phyloP scores from a whole-genome alignment of 1,140 invertebrate species.

The Caenorhabditis brenneri region DNA sequence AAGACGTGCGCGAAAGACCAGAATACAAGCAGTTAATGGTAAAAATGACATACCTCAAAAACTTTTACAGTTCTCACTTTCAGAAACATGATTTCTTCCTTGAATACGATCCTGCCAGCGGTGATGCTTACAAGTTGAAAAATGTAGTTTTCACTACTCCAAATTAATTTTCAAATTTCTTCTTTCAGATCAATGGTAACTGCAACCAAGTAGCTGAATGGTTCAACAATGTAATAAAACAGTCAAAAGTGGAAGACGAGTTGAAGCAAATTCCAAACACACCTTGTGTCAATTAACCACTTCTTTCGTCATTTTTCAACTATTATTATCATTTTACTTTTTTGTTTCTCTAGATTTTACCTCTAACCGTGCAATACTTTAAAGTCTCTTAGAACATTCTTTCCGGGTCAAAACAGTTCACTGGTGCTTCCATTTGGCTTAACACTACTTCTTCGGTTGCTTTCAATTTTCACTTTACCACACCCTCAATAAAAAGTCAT shows the following conservation, averaged over 20 bases:
- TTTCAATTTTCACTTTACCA: neutral
- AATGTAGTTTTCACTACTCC: neutral
- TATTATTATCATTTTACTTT: neutral
- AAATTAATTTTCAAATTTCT: neutral
- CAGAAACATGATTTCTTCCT: constrained; percentile 22
- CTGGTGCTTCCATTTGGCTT: neutral
- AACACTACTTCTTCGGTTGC: neutral
- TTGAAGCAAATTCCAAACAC: constrained; percentile 20
- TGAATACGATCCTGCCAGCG: neutral
- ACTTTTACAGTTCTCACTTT: neutral
- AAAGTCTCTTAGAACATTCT: neutral
- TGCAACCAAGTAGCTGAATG: neutral
- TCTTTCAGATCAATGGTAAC: neutral
- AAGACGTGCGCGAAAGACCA: constrained; percentile 1
- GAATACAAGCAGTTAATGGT: constrained; percentile 25
- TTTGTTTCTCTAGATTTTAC: neutral
- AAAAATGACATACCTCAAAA: neutral
- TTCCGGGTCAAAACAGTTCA: neutral
- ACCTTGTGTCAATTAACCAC: neutral
- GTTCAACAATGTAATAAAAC: neutral
- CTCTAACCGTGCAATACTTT: neutral
- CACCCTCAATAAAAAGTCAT: neutral
- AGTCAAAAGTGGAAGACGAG: neutral
- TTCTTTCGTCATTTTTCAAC: neutral
- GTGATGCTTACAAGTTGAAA: neutral